Conservation (phyloP, 2,113 vertebrate species). For the Oncorhynchus kisutch region DNA sequence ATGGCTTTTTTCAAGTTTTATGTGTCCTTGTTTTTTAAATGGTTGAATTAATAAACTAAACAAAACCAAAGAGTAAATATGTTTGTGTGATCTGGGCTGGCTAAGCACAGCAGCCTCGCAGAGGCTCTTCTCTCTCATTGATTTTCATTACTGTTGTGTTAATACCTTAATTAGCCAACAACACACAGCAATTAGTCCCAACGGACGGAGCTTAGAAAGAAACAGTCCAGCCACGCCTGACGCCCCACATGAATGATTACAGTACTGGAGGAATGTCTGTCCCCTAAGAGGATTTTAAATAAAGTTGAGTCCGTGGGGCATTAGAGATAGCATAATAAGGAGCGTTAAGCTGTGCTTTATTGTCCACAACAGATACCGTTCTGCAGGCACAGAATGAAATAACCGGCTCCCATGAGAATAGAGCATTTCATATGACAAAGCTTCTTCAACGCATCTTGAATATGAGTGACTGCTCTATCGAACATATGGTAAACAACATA, state of each 20-base stretch:
- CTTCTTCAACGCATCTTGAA: neutral
- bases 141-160: conserved; percentile 47
- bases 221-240: conserved; percentile 50
- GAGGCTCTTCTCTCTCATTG: conserved; percentile 33
- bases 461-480: neutral
- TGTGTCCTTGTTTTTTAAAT: too few relatives aligned
- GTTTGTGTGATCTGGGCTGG: conserved; percentile 39
- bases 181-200: conserved; percentile 46
- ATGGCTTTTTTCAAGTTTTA: too few relatives aligned
- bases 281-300: conserved; percentile 40
- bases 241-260: conserved; percentile 49
- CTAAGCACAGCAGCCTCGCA: neutral
- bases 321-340: conserved; percentile 8
- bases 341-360: conserved; percentile 9
- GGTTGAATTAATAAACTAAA: too few relatives aligned
- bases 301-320: conserved; percentile 28
- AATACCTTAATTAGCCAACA: conserved; percentile 57
- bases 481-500: neutral
- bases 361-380: conserved; percentile 30
- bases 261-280: conserved; percentile 24
- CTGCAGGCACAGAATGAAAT: conserved; percentile 16
- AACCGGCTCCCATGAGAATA: conserved; percentile 19
- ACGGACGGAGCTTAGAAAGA: conserved; percentile 43
- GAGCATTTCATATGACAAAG: conserved; percentile 4
- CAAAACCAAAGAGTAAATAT: conserved; percentile 38